A percentile compares a stretch with the other conserved stretches of the same genome.
Evolutionary conservation across 2,113 vertebrate genomes (phyloP).

Genomic region (Lophius piscatorius): DNA sequence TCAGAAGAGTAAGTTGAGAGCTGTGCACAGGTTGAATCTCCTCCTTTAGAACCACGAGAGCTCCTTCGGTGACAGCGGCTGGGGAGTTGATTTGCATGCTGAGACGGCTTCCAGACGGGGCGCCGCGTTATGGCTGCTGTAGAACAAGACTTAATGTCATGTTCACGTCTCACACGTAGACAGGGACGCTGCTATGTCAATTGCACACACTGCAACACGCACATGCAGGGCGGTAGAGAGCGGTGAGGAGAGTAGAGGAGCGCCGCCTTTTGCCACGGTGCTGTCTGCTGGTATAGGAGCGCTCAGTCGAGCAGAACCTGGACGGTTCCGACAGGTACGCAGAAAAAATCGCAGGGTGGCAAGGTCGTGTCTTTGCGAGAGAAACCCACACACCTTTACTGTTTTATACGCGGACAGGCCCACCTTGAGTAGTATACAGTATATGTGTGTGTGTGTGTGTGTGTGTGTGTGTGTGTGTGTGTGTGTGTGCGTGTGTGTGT

Average conservation of each 20-base stretch:
- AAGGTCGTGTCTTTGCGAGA: constrained; percentile 54
- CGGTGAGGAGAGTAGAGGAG: constrained; percentile 36
- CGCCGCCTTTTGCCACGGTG: constrained; percentile 47
- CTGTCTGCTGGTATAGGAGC: constrained; percentile 56
- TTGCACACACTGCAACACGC: constrained; percentile 34
- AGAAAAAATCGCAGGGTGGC: constrained; percentile 54
- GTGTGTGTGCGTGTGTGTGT: constrained; percentile 28
- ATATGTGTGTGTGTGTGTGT: constrained; percentile 31
- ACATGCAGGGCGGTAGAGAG: constrained; percentile 15
- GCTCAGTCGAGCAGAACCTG: constrained; percentile 57
- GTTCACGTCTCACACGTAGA: constrained; percentile 68
- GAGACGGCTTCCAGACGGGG: constrained; percentile 63
- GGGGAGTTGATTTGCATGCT: constrained; percentile 63
- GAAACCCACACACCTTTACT: constrained; percentile 32
- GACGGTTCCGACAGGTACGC: constrained; percentile 57
- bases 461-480: too few species aligned
- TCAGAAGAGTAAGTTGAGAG: constrained; percentile 61
- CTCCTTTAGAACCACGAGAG: constrained; percentile 43
- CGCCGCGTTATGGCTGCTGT: constrained; percentile 63
- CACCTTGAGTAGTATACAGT: constrained; percentile 42
- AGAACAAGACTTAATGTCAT: constrained; percentile 76
- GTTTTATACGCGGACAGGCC: constrained; percentile 39
- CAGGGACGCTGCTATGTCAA: constrained; percentile 61
- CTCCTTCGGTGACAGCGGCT: constrained; percentile 43
- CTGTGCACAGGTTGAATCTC: constrained; percentile 36